Percentiles rank a stretch among this genome's conserved stretches.
Evolutionary conservation across 1,140 invertebrate species (phyloP).

Genomic region (Leguminivora glycinivorella): DNA sequence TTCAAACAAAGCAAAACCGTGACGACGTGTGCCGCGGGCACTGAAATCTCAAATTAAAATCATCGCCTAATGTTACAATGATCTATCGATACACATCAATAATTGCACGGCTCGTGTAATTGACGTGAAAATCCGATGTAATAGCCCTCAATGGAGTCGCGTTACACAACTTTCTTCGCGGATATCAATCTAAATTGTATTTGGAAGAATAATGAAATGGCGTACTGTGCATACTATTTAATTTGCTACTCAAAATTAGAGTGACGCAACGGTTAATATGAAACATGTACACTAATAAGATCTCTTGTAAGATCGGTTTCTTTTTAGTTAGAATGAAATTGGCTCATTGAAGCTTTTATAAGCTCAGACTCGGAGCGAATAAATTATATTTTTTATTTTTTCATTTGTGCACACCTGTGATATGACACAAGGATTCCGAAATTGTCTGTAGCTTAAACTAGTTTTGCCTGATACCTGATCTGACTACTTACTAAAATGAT

Average conservation of each 20-base stretch:
- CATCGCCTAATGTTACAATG: slow-evolving; percentile 22
- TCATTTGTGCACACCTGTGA: background rate
- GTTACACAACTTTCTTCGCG: slow-evolving; percentile 29
- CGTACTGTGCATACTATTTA: slow-evolving; percentile 25
- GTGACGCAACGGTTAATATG: slow-evolving; percentile 20
- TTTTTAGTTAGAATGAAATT: background rate
- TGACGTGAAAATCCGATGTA: slow-evolving; percentile 25
- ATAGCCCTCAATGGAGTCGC: slow-evolving; percentile 25
- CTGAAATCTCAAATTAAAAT: slow-evolving; percentile 19
- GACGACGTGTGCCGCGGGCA: slow-evolving; percentile 13
- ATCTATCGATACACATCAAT: slow-evolving; percentile 28
- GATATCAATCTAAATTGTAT: slow-evolving; percentile 29
- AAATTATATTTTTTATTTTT: background rate
- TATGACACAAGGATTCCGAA: background rate
- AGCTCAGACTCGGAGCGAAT: background rate
- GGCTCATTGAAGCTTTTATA: background rate
- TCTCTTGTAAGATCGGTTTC: slow-evolving; percentile 13
- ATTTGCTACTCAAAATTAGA: slow-evolving; percentile 29
- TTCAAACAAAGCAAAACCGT: background rate
- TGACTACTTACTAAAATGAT: slow-evolving; percentile 14
- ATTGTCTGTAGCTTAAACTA: slow-evolving; percentile 21
- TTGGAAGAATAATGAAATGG: slow-evolving; percentile 26
- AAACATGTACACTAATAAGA: slow-evolving; percentile 19
- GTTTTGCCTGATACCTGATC: background rate
- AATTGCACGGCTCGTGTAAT: slow-evolving; percentile 29